Evolutionary conservation across 2,888 invertebrate species (phyloP).

Genomic region (Agrotis clavis): DNA sequence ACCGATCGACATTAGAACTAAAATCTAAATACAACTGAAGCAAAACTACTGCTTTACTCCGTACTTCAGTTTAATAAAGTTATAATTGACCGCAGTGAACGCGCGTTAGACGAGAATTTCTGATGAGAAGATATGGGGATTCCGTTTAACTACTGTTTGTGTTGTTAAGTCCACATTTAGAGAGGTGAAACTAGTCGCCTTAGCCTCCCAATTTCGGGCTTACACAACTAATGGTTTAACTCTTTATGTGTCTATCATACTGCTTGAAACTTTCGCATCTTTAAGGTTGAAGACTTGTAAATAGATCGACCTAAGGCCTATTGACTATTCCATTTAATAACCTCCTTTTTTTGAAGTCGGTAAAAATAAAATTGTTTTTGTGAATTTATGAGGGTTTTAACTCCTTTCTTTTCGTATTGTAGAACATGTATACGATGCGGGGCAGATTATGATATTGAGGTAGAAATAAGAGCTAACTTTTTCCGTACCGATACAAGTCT

Average conservation of each 20-base stretch:
- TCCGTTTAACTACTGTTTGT: constrained; percentile 26
- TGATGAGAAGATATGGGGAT: constrained; percentile 27
- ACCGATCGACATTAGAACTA: constrained; percentile 10
- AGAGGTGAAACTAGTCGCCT: constrained; percentile 5
- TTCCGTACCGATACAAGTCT: no score
- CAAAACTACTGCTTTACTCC: constrained; percentile 42
- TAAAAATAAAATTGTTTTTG: no score
- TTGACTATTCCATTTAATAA: no score
- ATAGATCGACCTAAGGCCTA: neutral
- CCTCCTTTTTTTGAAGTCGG: no score
- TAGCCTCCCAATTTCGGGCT: neutral
- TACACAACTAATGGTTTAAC: neutral
- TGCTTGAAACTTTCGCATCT: neutral
- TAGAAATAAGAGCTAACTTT: no score
- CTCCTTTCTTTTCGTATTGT: no score
- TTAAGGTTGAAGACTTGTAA: constrained; percentile 8
- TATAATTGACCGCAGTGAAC: constrained; percentile 49
- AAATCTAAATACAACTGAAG: constrained; percentile 19
- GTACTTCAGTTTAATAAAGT: constrained; percentile 40
- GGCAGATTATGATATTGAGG: no score
- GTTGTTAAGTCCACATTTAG: constrained; percentile 23
- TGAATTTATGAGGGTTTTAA: no score
- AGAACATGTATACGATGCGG: no score
- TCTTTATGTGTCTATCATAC: neutral
- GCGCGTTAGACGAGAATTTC: constrained; percentile 38